Percentiles rank a stretch among this genome's conserved stretches.
phyloP scores from a whole-genome alignment of 2,113 vertebrate species.

The Struthidea cinerea region DNA sequence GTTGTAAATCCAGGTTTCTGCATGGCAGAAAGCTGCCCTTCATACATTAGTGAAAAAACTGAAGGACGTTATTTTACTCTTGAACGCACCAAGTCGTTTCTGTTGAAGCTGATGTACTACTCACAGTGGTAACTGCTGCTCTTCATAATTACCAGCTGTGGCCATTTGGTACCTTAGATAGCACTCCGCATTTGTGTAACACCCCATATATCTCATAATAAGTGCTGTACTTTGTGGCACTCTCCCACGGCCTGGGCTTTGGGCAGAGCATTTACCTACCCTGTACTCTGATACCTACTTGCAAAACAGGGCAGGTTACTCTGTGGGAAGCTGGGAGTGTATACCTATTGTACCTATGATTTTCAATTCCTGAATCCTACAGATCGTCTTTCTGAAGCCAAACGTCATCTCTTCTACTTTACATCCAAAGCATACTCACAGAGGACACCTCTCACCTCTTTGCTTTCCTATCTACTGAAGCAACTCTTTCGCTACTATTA shows the following conservation, averaged over 20 bases:
- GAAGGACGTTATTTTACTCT: background rate
- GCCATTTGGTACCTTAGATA: background rate
- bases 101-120: background rate
- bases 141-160: background rate
- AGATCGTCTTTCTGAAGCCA: background rate
- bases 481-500: background rate
- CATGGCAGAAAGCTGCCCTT: background rate
- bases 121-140: background rate
- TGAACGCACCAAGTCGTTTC: background rate
- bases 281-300: background rate
- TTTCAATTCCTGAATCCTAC: background rate
- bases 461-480: background rate
- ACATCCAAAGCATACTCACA: background rate
- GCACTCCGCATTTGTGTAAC: background rate
- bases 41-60: background rate
- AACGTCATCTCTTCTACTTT: background rate
- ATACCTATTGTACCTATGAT: background rate
- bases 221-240: background rate
- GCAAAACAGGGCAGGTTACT: background rate
- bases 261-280: background rate
- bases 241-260: background rate
- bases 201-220: background rate
- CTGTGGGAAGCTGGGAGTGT: background rate
- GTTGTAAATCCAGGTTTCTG: background rate
- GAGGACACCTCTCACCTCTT: background rate